Base-by-base conservation (phyloP, 1,140 invertebrate species). In the Drosophila lacertosa region DNA sequence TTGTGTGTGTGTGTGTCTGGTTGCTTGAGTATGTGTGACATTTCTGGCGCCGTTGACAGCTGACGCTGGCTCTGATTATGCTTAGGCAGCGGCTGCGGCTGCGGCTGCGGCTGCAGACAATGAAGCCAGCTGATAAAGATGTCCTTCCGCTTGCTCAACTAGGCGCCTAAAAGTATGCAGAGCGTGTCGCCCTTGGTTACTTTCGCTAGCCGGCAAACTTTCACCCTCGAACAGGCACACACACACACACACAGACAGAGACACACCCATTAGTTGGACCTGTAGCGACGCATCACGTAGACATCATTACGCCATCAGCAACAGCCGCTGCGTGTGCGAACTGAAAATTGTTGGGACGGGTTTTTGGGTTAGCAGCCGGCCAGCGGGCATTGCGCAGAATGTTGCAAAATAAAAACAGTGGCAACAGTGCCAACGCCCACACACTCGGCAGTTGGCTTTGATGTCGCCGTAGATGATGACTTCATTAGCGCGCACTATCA, bases 401-500 rank as follows among this genome's bases (percentile, higher is more conserved):
- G 82, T 67, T 80, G 73, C 76, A 86, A 84, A 84, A 77, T 86
- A 86, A 84, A 77, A 84, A 86, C 73, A 64, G n/a, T 71, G 48
- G 54, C 60, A 33, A 58, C 26, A 33, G 44, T 26, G 18, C 15
- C 7, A 15, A 59, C 40, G 35, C 62, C 66, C 67, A 55, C 57
- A 59, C 45, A 48, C 70, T 29, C 18, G 11, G 42, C 58, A 66
- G 15, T 74, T 59, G 54, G 54, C 72, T 84, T 84, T 80, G 80
- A 84, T 73, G 80, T 58, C 48, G 57, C 29, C 18, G 15, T 9
- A 13, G 66, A 48, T 82, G 82, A 88, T 86, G 82, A 86, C 82
- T 86, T 86, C 82, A 86, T 86, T 86, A 86, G 82, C 80, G 77
- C 77, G 70, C 74, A 88, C 82, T 86, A 88, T 86, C 82, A 82